Base-by-base conservation (phyloP, 2,113 vertebrate genomes). In the Ranitomeya imitator region DNA sequence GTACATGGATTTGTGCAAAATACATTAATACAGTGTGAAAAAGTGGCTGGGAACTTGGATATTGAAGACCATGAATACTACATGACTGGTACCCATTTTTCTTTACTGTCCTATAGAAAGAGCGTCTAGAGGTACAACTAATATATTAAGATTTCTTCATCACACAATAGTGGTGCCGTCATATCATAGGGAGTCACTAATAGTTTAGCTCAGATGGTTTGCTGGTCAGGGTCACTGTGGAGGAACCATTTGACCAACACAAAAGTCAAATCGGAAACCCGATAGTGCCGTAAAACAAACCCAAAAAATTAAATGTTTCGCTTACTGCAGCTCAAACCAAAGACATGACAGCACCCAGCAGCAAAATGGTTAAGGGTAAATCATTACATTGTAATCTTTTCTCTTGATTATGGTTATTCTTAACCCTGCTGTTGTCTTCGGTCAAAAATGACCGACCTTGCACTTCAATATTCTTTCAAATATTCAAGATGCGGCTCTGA, bases 1-100 rank as follows among this genome's bases (percentile, higher is more conserved):
- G 87, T 88, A 88, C 87, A 79, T 85, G 59, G 26, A 85, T 77
- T 67, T 88, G 87, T 88, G 87, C 87, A 88, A 88, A 88, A 88
- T 85, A 88, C 77, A 76, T 88, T 76, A 88, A 88, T 88, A 88
- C 87, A 88, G 87, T 85, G 82, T 88, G 87, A 85, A 83, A 45
- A 52, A 84, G 73, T 60, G 69, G 55, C 55, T 6, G 31, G 26
- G 79, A 18, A 13, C 10, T 16, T 51, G 37, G 59, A 18, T 15
- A 59, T 21, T 31, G 82, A 2, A n/a, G 82, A 26, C 3, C 7
- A 19, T 19, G 45, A 76, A 76, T 52, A 76, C 73, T 76, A 52
- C 37, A 52, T 37, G 45, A 76, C 6, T 52, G 1, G 4, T 51
- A 74, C 71, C 63, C 37, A 21, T 55, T 51, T n/a, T 37, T 23